Evolutionary conservation across 2,888 invertebrate genomes (phyloP).

Genomic region (Petrolisthes cinctipes): DNA sequence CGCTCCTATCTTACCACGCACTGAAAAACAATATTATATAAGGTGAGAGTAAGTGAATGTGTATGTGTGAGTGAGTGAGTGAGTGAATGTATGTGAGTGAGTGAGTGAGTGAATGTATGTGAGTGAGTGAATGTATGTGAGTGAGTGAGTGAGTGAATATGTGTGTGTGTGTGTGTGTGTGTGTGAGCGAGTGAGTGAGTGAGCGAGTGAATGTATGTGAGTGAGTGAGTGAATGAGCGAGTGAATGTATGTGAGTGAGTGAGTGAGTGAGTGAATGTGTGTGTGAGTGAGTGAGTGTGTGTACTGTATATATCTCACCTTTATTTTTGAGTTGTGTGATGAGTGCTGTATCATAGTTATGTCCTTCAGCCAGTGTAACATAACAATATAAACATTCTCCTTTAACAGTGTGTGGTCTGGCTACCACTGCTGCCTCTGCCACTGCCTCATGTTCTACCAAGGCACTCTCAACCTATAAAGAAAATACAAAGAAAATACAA

Average conservation of each 20-base stretch:
- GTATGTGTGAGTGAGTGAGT: background rate
- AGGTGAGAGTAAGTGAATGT: no score
- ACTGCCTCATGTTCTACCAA: constrained; percentile 74
- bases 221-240: no score
- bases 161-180: no score
- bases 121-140: no score
- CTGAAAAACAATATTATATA: constrained; percentile 70
- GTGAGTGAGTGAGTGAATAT: no score
- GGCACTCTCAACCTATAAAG: constrained; percentile 72
- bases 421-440: constrained; percentile 96
- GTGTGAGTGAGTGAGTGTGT: no score
- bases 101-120: no score
- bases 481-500: no score
- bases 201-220: background rate
- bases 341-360: constrained; percentile 79
- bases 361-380: constrained; percentile 87
- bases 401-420: constrained; percentile 93
- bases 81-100: background rate
- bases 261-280: no score
- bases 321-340: constrained; percentile 79
- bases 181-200: background rate
- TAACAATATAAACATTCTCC: constrained; percentile 98
- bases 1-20: constrained; percentile 92
- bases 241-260: no score
- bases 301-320: no score